Percentiles rank a stretch among this genome's conserved stretches.
Conservation (phyloP, 2,113 vertebrate genomes). For the Zosterops pallidus region DNA sequence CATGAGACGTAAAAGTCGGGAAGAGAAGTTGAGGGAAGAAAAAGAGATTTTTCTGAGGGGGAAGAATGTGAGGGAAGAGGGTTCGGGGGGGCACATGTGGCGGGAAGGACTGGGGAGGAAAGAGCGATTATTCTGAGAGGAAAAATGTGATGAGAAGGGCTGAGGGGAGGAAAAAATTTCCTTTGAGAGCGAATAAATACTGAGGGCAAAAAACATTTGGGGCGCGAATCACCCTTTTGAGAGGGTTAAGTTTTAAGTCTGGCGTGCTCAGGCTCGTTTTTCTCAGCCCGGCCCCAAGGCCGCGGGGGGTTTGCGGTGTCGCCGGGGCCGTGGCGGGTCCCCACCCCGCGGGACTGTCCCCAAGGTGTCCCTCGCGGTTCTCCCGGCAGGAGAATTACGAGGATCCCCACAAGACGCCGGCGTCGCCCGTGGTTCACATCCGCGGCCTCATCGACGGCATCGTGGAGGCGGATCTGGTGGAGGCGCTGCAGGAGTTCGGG, state of each 20-base stretch:
- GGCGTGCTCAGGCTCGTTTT: background rate
- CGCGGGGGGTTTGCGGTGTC: too few species aligned
- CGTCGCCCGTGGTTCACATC: slow-evolving; percentile 92
- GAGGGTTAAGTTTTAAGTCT: fast-evolving
- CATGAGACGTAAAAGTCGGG: too few species aligned
- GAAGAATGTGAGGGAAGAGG: too few species aligned
- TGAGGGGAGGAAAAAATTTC: fast-evolving
- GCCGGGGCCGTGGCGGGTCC: too few species aligned
- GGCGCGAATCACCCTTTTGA: background rate
- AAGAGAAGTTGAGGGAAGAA: too few species aligned
- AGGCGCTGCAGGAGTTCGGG: slow-evolving; percentile 93
- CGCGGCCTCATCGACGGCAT: slow-evolving; percentile 90
- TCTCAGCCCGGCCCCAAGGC: fast-evolving
- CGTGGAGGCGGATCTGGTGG: slow-evolving; percentile 91
- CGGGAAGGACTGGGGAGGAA: too few species aligned
- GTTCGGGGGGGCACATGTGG: background rate
- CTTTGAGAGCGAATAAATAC: fast-evolving
- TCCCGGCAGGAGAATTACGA: slow-evolving; percentile 85
- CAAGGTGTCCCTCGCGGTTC: fast-evolving
- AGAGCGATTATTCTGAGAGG: fast-evolving
- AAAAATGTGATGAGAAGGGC: background rate
- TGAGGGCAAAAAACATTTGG: fast-evolving
- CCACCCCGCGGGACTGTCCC: fast-evolving
- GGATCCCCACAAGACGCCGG: slow-evolving; percentile 91
- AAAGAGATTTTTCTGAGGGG: background rate